phyloP scores from a whole-genome alignment of 1,140 invertebrate genomes.

The Trinorchestia longiramus region DNA sequence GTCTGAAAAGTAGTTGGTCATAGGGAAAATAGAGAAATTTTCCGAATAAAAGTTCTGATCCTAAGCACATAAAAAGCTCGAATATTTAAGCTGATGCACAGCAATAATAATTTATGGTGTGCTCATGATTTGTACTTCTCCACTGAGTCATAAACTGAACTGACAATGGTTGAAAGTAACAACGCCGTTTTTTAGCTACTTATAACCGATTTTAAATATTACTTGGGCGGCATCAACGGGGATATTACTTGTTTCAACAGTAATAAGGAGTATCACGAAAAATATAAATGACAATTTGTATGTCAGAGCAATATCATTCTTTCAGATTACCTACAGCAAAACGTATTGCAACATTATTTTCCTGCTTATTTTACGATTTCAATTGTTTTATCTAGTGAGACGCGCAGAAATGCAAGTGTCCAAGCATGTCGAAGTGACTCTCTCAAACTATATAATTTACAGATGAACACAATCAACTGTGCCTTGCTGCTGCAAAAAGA shows the following conservation, averaged over 20 bases:
- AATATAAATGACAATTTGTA: too few relatives aligned
- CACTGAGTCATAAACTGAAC: not conserved
- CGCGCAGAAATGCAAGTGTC: too few relatives aligned
- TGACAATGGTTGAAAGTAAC: not conserved
- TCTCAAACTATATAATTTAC: not conserved
- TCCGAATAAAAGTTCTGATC: not conserved
- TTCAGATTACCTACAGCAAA: too few relatives aligned
- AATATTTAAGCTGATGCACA: not conserved
- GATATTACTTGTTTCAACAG: too few relatives aligned
- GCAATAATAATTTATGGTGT: not conserved
- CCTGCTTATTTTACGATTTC: not conserved
- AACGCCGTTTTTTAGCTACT: too few relatives aligned
- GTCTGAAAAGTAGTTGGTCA: not conserved
- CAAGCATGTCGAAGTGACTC: not conserved
- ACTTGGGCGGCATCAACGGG: too few relatives aligned
- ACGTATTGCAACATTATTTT: too few relatives aligned
- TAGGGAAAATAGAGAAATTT: not conserved
- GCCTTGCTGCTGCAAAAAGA: slow-evolving; percentile 73
- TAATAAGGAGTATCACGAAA: too few relatives aligned
- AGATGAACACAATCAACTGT: slow-evolving; percentile 75
- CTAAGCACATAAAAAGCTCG: not conserved
- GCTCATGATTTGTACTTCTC: not conserved
- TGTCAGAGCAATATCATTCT: too few relatives aligned
- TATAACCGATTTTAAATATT: too few relatives aligned
- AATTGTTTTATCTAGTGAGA: not conserved